phyloP scores from a whole-genome alignment of 1,140 invertebrate species.

The Lycorma delicatula region DNA sequence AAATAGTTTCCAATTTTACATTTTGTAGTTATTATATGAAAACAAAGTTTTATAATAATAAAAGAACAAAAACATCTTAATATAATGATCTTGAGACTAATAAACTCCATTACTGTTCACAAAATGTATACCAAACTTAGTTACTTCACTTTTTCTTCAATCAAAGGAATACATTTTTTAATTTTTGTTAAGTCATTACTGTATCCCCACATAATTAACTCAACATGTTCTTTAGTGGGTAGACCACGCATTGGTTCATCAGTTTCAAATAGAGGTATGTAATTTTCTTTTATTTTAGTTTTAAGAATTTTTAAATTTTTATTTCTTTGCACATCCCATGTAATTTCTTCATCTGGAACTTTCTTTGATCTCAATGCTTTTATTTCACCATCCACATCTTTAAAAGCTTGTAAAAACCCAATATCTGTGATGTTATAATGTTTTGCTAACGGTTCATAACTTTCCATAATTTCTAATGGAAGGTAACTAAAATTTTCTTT shows the following conservation, averaged over 20 bases:
- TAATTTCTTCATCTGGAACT: conserved; percentile 30
- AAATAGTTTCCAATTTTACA: too few relatives aligned
- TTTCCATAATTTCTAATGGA: conserved; percentile 33
- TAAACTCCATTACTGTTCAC: too few relatives aligned
- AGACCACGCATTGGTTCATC: conserved; percentile 32
- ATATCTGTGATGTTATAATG: conserved; percentile 31
- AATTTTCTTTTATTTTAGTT: conserved; percentile 29
- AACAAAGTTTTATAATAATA: too few relatives aligned
- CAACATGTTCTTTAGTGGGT: conserved; percentile 33
- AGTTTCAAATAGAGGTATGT: conserved; percentile 32
- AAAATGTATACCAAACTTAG: too few relatives aligned
- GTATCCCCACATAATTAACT: conserved; percentile 38
- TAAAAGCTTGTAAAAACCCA: conserved; percentile 33
- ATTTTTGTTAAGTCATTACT: conserved; percentile 35
- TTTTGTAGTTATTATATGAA: too few relatives aligned
- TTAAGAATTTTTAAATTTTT: conserved; percentile 28
- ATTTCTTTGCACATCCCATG: conserved; percentile 39
- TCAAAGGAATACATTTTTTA: conserved; percentile 33
- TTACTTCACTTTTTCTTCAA: conserved; percentile 33
- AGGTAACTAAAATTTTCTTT: conserved; percentile 39
- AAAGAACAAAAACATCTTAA: too few relatives aligned
- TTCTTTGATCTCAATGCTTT: conserved; percentile 34
- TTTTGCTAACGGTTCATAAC: conserved; percentile 33
- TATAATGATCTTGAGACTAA: too few relatives aligned
- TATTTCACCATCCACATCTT: conserved; percentile 34